Conservation (phyloP, 2,888 invertebrate genomes). For the Stenotaenia linearis region DNA sequence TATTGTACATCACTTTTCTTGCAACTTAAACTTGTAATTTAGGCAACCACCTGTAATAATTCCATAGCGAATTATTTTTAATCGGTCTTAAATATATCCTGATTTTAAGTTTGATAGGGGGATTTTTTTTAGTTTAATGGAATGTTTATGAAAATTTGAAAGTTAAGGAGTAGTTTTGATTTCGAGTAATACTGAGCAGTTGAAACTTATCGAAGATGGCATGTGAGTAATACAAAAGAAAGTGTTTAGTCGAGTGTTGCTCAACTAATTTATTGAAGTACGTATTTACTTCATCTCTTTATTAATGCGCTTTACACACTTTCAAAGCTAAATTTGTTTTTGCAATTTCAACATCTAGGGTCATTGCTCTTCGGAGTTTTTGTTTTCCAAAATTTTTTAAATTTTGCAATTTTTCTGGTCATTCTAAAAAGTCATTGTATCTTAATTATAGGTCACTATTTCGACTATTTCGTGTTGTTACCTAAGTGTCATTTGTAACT, state of each 20-base stretch:
- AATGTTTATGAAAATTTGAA: no score
- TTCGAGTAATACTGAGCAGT: no score
- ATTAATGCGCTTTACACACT: background rate
- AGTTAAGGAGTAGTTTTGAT: no score
- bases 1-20: background rate
- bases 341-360: background rate
- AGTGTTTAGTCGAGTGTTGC: background rate
- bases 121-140: no score
- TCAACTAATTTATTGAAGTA: background rate
- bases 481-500: no score
- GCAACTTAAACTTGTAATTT: background rate
- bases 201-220: no score
- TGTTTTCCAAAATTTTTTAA: background rate
- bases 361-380: background rate
- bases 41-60: background rate
- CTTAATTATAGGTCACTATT: no score
- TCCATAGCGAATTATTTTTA: background rate
- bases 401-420: no score
- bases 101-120: no score
- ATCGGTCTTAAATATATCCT: no score
- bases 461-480: no score
- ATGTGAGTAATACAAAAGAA: background rate
- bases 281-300: background rate
- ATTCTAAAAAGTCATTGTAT: no score
- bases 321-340: background rate